phyloP scores from a whole-genome alignment of 1,140 invertebrate genomes.

The Phenacoccus solenopsis region DNA sequence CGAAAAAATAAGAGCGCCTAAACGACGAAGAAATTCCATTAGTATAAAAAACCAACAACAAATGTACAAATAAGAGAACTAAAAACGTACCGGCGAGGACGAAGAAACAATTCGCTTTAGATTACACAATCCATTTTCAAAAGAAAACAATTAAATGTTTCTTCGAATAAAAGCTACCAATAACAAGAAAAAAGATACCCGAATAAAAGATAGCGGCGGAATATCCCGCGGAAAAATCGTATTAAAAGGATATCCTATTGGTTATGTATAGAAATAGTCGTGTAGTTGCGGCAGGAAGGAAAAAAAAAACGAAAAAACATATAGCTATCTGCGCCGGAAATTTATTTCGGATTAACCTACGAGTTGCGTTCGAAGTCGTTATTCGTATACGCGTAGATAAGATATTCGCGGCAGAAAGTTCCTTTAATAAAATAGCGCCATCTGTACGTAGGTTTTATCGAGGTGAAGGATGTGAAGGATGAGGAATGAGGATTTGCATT shows the following conservation, averaged over 20 bases:
- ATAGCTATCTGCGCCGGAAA: not conserved
- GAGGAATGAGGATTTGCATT: no score
- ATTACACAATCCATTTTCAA: slow-evolving; percentile 3
- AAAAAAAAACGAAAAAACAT: not conserved
- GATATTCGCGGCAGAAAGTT: not conserved
- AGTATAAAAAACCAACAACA: not conserved
- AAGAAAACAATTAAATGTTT: slow-evolving; percentile 3
- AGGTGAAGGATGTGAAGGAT: no score
- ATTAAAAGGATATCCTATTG: not conserved
- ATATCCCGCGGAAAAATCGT: slow-evolving; percentile 1
- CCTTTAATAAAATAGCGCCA: no score
- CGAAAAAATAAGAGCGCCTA: not conserved
- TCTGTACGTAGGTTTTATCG: no score
- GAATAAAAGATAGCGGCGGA: not conserved
- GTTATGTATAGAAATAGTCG: no score
- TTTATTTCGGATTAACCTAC: not conserved
- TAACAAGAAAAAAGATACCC: not conserved
- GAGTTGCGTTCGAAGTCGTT: not conserved
- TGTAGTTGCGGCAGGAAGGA: not conserved
- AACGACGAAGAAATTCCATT: not conserved
- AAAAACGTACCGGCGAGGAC: not conserved
- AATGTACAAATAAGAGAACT: not conserved
- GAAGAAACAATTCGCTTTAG: not conserved
- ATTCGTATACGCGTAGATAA: not conserved
- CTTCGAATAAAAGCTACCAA: not conserved